Percentiles rank a stretch among this genome's conserved stretches.
Conservation (phyloP, 2,797 vertebrate species). For the Fratercula arctica region DNA sequence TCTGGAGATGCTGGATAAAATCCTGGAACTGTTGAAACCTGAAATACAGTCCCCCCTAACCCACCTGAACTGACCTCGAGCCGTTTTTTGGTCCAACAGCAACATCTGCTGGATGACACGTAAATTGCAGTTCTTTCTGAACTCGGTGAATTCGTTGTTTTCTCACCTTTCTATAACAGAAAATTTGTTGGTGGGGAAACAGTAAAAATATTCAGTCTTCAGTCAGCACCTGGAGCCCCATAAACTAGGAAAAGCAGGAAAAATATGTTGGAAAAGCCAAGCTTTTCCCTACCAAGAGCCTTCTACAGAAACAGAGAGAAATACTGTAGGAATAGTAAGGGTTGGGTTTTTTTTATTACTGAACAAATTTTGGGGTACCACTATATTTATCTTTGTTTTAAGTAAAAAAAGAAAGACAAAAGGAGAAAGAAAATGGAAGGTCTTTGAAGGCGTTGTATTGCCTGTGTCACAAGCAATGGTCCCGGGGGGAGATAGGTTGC, state of each 20-base stretch:
- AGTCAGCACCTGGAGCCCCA: neutral
- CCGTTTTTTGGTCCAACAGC: neutral
- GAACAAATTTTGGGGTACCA: neutral
- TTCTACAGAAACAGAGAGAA: neutral
- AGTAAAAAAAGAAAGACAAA: neutral
- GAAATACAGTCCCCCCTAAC: neutral
- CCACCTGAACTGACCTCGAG: neutral
- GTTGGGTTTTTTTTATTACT: neutral
- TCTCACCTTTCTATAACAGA: neutral
- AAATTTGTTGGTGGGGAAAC: neutral
- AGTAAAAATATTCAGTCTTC: neutral
- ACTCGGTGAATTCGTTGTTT: neutral
- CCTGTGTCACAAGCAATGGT: neutral
- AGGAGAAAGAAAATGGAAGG: neutral
- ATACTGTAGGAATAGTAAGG: neutral
- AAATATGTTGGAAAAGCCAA: neutral
- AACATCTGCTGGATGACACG: slow-evolving; percentile 53
- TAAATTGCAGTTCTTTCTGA: neutral
- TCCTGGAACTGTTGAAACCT: neutral
- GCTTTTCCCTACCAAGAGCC: neutral
- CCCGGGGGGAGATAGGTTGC: neutral
- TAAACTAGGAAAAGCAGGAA: neutral
- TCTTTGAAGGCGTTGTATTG: neutral
- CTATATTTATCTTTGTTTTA: neutral
- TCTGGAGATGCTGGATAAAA: neutral